Evolutionary conservation across 2,113 vertebrate genomes (phyloP), one percentile per base, ranked within the genome.

Genomic region (Ailuropoda melanoleuca): DNA sequence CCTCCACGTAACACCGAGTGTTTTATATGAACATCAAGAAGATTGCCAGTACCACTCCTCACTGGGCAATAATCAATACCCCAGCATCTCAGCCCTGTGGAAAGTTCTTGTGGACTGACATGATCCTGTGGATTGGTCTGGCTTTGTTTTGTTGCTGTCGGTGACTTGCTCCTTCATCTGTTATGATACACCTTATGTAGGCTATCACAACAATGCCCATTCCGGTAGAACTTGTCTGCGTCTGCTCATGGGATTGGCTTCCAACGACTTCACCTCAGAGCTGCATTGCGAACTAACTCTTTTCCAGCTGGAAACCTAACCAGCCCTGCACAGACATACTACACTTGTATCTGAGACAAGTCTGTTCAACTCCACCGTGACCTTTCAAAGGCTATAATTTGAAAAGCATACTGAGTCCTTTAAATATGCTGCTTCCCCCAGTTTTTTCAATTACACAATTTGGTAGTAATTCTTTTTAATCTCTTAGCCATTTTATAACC

Each of bases 351-450:
- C 72, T 74, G 78, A 96, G 77, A 92, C n/a, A 21, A 95, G n/a
- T 93, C 96, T 98, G 68, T 90, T 55, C 97, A 98, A 97, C 97
- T 98, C 72, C 62, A 46, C 78, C 82, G 21, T 90, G 46, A 26
- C 34, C 92, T 78, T 97, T 93, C 70, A 90, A 70, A 90, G 66
- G 64, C 37, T 85, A 1, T 83, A 58, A 91, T 97, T 95, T 97
- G 53, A 97, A 88, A 48, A 50, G n/a, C 1, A 2, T 43, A 70
- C 5, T 84, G 84, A 94, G 77, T 62, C 58, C 43, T 34, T 87
- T 92, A 88, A 90, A 68, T 75, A 72, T 23, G 6, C 56, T 55
- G 2, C n/a, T 82, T 75, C 58, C 64, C 29, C 4, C 18, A 0
- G 23, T 34, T 6, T 48, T 74, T 83, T 19, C 6, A 80, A 11